Evolutionary conservation across 2,797 vertebrate species (phyloP).

Genomic region (Danio kyathit): DNA sequence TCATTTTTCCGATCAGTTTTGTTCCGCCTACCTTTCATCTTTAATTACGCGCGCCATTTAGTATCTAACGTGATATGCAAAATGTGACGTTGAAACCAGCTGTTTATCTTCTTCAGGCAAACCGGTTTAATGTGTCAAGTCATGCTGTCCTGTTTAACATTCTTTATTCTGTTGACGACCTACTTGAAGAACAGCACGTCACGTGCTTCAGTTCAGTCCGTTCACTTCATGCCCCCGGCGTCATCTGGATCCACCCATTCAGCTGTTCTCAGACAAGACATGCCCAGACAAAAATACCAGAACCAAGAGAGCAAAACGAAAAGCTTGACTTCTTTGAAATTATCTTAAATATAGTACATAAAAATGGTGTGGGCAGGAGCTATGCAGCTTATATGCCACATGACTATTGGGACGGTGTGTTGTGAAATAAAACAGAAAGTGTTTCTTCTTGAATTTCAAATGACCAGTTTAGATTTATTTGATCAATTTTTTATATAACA

Average conservation of each 20-base stretch:
- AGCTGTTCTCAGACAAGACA: slow-evolving; percentile 26
- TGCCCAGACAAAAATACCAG: slow-evolving; percentile 16
- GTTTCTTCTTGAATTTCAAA: too few relatives aligned
- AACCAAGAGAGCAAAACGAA: neutral
- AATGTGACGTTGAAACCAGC: neutral
- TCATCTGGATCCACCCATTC: slow-evolving; percentile 18
- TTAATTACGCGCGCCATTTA: slow-evolving; percentile 31
- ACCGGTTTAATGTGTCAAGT: neutral
- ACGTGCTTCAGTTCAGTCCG: slow-evolving; percentile 36
- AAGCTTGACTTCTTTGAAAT: slow-evolving; percentile 6
- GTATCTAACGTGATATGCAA: neutral
- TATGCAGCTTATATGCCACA: neutral
- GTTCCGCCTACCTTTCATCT: slow-evolving; percentile 40
- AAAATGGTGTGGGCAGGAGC: too few relatives aligned
- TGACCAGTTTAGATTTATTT: neutral
- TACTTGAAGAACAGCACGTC: slow-evolving; percentile 25
- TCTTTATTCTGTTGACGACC: slow-evolving; percentile 4
- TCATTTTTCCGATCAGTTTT: neutral
- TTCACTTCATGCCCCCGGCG: neutral
- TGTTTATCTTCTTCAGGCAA: neutral
- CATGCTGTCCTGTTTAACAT: slow-evolving; percentile 1
- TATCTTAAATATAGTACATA: neutral
- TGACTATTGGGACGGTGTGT: neutral
- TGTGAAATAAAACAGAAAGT: too few relatives aligned
- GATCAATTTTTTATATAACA: neutral